Evolutionary conservation across 2,888 invertebrate species (phyloP).

Genomic region (Zhuqinia jingwanae): DNA sequence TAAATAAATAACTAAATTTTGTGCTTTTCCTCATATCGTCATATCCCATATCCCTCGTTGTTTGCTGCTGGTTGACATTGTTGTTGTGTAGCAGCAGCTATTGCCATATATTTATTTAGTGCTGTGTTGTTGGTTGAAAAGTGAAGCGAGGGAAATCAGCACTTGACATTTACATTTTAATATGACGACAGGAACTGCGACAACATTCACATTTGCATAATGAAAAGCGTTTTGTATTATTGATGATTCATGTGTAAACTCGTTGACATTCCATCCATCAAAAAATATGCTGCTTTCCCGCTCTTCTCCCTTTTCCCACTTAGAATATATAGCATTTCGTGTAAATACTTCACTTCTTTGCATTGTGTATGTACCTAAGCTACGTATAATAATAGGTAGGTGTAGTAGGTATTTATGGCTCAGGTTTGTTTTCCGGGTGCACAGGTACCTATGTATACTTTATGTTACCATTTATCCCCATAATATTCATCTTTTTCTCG

Average conservation of each 20-base stretch:
- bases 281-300: not conserved
- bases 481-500: not conserved
- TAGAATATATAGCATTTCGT: not conserved
- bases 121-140: not conserved
- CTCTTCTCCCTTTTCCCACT: not conserved
- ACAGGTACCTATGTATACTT: not conserved
- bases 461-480: too few relatives aligned
- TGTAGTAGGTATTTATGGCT: too few relatives aligned
- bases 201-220: not conserved
- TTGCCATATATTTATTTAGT: constrained; percentile 26
- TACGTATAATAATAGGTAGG: too few relatives aligned
- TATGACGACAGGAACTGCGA: too few relatives aligned
- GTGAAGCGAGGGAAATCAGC: constrained; percentile 15
- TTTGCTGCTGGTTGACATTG: too few relatives aligned
- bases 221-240: constrained; percentile 37
- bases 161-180: constrained; percentile 17
- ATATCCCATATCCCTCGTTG: too few relatives aligned
- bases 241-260: constrained; percentile 57
- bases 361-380: too few relatives aligned
- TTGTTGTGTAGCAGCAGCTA: not conserved
- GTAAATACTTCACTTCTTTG: not conserved
- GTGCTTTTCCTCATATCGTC: too few relatives aligned
- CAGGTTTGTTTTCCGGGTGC: not conserved
- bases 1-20: too few relatives aligned
- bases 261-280: constrained; percentile 59